Evolutionary conservation across 2,888 invertebrate genomes (phyloP), one percentile per base, ranked within the genome.

Genomic region (Mythimna impura): DNA sequence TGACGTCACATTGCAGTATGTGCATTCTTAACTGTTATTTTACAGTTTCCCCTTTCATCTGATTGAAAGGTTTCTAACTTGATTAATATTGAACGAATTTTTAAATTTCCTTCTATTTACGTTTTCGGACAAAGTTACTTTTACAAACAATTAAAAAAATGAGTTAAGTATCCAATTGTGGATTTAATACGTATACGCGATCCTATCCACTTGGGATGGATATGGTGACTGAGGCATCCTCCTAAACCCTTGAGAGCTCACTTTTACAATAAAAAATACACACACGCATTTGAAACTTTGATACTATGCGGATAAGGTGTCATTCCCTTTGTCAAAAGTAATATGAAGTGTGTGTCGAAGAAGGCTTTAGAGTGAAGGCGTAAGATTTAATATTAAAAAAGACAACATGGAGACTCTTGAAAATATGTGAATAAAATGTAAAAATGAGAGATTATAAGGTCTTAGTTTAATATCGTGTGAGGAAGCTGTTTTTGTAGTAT

Each of bases 171-270:
- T 0, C 43, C 14, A 43, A 14, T 43, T 79, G 78, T 75, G 70
- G 71, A 76, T 83, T 78, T 86, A 77, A 81, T 80, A 78, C 80
- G 74, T 85, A 82, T 79, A 73, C 62, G 54, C 73, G 73, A 81
- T 83, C 71, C 65, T 68, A 67, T 71, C 65, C 58, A 40, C 40
- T 65, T 12, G 79, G 76, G 76, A 66, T 67, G 70, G 10, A 71
- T 77, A 74, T 73, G 84, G 84, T 80, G 77, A 75, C 73, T 73
- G 65, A 70, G 70, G 52, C 66, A 61, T 70, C 66, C 61, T 60
- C 57, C 30, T 66, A 61, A 71, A 72, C 70, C 71, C 57, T 61
- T 43, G 40, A 50, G 66, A 78, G 58, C 43, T 61, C 47, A 52
- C 47, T 71, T 66, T 61, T 34, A 55, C 64, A 74, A 60, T 67